Conservation (phyloP, 1,140 invertebrate species). For the Berghia stephanieae region DNA sequence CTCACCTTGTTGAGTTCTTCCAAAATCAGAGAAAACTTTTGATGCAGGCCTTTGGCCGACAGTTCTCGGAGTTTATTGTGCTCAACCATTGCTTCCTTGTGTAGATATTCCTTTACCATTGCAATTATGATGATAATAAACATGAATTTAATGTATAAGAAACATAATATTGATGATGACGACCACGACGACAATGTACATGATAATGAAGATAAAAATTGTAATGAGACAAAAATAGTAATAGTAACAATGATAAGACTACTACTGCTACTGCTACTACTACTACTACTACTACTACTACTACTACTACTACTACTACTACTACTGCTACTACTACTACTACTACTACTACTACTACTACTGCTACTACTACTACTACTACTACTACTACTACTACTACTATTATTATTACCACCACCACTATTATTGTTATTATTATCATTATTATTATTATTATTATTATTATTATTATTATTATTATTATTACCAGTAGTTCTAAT, state of each 20-base stretch:
- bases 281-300: conserved; percentile 30
- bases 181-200: not conserved
- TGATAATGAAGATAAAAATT: conserved; percentile 22
- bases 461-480: conserved; percentile 28
- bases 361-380: conserved; percentile 31
- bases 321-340: conserved; percentile 31
- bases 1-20: too few species aligned
- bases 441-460: conserved; percentile 29
- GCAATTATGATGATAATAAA: too few species aligned
- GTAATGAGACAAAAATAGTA: too few species aligned
- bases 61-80: too few species aligned
- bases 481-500: conserved; percentile 14
- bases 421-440: conserved; percentile 27
- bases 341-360: conserved; percentile 33
- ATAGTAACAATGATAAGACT: too few species aligned
- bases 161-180: too few species aligned
- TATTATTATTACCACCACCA: conserved; percentile 31
- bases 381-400: conserved; percentile 31
- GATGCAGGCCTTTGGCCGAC: too few species aligned
- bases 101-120: too few species aligned
- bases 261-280: too few species aligned
- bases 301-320: conserved; percentile 33
- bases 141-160: too few species aligned
- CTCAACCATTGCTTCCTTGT: too few species aligned
- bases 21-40: too few species aligned